Conservation (phyloP, 2,888 invertebrate genomes). For the Drosophila putrida region DNA sequence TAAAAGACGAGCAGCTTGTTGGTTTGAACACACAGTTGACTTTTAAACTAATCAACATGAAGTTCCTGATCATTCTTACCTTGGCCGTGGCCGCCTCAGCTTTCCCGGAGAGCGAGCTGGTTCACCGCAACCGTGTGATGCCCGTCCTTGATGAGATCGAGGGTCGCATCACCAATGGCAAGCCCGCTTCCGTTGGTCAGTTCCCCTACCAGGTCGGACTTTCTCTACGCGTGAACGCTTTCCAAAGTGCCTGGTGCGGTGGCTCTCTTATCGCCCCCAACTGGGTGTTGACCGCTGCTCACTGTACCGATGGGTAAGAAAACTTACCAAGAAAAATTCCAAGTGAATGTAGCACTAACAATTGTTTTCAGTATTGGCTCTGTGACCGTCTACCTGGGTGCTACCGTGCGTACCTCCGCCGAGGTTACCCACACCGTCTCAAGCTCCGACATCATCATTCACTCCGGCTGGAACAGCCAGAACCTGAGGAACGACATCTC, state of each 20-base stretch:
- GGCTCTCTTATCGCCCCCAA: constrained; percentile 61
- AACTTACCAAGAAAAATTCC: background rate
- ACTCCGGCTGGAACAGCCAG: constrained; percentile 74
- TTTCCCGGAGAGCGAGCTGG: constrained; percentile 55
- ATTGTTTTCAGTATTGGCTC: constrained; percentile 49
- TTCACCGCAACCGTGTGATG: constrained; percentile 50
- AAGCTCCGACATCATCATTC: constrained; percentile 73
- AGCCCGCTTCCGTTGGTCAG: constrained; percentile 53
- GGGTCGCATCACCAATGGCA: constrained; percentile 66
- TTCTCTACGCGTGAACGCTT: constrained; percentile 36
- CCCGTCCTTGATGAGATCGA: constrained; percentile 60
- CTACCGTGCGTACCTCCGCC: constrained; percentile 71
- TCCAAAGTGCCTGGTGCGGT: constrained; percentile 68
- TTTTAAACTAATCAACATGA: constrained; percentile 68
- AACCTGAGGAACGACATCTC: constrained; percentile 72
- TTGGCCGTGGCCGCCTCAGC: constrained; percentile 71
- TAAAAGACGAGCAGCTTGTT: constrained; percentile 41
- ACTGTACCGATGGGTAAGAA: constrained; percentile 72
- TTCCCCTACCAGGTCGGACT: constrained; percentile 78
- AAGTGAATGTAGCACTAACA: background rate
- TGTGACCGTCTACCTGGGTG: constrained; percentile 71
- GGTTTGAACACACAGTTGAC: constrained; percentile 51
- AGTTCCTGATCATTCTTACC: constrained; percentile 73
- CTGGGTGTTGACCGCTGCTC: constrained; percentile 75
- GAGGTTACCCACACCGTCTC: constrained; percentile 42